Evolutionary conservation across 1,140 invertebrate genomes (phyloP).

Genomic region (Drosophila biarmipes): DNA sequence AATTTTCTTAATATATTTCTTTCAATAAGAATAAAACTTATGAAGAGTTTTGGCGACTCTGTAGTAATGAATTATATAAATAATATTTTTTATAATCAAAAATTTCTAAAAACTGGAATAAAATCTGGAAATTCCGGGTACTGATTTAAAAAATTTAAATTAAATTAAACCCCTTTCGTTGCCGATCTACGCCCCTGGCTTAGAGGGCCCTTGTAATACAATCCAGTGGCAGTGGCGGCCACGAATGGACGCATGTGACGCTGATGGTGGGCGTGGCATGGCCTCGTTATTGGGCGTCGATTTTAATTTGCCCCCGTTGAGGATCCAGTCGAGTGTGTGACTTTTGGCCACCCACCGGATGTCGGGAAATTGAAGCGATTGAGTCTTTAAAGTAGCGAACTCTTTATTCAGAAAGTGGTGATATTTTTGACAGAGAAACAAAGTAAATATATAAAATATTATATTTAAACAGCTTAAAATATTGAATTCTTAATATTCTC

Average conservation of each 20-base stretch:
- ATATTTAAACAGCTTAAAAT: no score
- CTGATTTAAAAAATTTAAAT: background rate
- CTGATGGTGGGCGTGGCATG: slow-evolving; percentile 42
- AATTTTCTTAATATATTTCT: no score
- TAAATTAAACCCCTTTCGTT: no score
- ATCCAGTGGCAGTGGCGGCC: slow-evolving; percentile 32
- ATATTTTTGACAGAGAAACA: background rate
- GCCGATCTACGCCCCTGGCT: background rate
- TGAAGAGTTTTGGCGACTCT: no score
- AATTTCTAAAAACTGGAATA: no score
- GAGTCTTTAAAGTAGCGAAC: slow-evolving; percentile 19
- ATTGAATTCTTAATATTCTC: background rate
- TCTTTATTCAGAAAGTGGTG: background rate
- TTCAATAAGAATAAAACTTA: no score
- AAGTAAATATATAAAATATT: background rate
- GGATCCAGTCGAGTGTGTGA: slow-evolving; percentile 34
- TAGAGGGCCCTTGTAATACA: slow-evolving; percentile 17
- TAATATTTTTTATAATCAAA: no score
- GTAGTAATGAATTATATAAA: no score
- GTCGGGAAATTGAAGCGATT: slow-evolving; percentile 11
- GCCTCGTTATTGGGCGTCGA: slow-evolving; percentile 63
- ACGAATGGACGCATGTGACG: slow-evolving; percentile 70
- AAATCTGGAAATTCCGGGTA: no score
- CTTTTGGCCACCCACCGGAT: slow-evolving; percentile 31
- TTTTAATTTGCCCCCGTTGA: slow-evolving; percentile 58